These are phyloP conservation scores for Emmelina monodactyla DNA, from an alignment of 2,888 invertebrate species.

Conservation along the genomic window DNA sequence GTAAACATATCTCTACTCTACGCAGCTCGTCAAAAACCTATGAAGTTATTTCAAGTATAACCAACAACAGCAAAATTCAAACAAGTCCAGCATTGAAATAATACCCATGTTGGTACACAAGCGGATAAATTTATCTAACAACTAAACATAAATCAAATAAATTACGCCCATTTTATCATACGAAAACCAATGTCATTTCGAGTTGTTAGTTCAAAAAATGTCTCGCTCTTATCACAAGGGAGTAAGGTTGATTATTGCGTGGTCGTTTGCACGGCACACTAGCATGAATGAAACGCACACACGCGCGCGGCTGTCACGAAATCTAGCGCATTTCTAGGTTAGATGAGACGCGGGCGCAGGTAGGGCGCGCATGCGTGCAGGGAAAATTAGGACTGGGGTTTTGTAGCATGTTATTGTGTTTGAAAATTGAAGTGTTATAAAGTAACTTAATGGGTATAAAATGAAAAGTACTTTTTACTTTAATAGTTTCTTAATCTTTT, in stretches of 20 bases:
- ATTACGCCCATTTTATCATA: constrained; percentile 55
- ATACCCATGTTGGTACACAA: not conserved
- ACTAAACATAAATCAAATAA: constrained; percentile 28
- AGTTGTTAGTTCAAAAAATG: constrained; percentile 15
- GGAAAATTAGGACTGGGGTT: too few species aligned
- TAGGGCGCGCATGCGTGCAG: constrained; percentile 33
- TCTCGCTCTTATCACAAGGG: constrained; percentile 12
- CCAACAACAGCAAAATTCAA: too few species aligned
- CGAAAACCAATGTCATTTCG: constrained; percentile 58
- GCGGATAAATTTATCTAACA: not conserved
- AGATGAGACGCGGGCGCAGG: constrained; percentile 47
- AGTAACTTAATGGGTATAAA: too few species aligned
- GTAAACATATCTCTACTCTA: too few species aligned
- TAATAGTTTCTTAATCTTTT: too few species aligned
- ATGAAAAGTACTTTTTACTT: too few species aligned
- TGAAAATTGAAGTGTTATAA: too few species aligned
- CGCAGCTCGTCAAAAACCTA: too few species aligned
- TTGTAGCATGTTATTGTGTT: too few species aligned
- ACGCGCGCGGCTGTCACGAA: constrained; percentile 52
- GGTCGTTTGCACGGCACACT: constrained; percentile 21
- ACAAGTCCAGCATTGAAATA: not conserved
- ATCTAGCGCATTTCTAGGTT: constrained; percentile 61
- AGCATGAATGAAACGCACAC: constrained; percentile 35
- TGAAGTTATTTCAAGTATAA: too few species aligned
- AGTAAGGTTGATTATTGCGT: constrained; percentile 19